phyloP scores from a whole-genome alignment of 2,113 vertebrate genomes.

The Theropithecus gelada region DNA sequence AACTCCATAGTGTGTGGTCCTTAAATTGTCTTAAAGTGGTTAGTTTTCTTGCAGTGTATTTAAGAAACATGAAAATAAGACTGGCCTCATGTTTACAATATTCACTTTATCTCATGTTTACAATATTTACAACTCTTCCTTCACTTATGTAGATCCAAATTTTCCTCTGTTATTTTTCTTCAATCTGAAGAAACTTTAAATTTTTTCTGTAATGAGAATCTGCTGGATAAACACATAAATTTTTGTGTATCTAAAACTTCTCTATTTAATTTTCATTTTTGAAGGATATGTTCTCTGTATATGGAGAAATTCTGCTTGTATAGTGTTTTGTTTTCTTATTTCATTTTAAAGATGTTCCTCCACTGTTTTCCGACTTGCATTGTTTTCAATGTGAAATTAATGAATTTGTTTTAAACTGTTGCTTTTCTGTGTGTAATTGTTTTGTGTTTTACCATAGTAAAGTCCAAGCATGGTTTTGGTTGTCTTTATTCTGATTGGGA shows the following conservation, averaged over 20 bases:
- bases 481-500: accelerated
- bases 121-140: background rate
- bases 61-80: background rate
- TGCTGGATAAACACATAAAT: background rate
- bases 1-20: background rate
- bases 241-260: background rate
- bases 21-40: background rate
- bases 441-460: background rate
- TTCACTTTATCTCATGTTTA: background rate
- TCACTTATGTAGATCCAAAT: background rate
- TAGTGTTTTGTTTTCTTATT: background rate
- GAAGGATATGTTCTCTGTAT: background rate
- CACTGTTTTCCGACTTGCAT: background rate
- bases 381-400: background rate
- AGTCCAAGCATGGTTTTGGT: background rate
- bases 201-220: background rate
- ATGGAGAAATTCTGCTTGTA: background rate
- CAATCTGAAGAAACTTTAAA: background rate
- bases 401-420: background rate
- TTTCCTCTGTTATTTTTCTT: background rate
- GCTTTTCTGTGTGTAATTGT: background rate
- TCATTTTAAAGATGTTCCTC: background rate
- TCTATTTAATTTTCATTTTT: background rate
- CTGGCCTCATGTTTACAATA: background rate
- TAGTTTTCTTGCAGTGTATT: background rate